Base-by-base conservation (phyloP, 2,888 invertebrate species). In the Sphaeridia pumilis region DNA sequence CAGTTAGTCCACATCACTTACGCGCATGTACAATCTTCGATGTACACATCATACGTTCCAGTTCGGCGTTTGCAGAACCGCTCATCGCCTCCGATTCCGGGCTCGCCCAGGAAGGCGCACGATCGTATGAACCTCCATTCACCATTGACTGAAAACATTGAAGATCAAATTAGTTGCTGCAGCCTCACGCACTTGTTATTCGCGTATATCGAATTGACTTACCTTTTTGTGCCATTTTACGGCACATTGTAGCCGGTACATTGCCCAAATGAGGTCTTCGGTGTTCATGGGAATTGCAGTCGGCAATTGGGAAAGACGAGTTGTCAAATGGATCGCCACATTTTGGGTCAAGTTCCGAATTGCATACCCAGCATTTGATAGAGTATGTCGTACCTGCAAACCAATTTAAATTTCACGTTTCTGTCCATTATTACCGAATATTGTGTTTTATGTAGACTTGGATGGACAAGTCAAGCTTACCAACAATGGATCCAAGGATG, bases 271-370 rank as follows among this genome's bases (percentile, higher is more conserved):
- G 76, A 3, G 66, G 67, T 31, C 58, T 58, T 35, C 56, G 57
- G 12, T 60, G 55, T 26, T 54, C 58, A 55, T 70, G 70, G 66
- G 81, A 78, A 47, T 73, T 76, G 65, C 87, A 87, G 68, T 90
- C 88, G 0, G 82, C 83, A 46, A 89, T 87, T 0, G 87, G 86
- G 54, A 88, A 80, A 0, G 89, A 85, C 27, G 79, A 79, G 68
- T 92, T 92, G 69, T 92, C 90, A 67, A 92, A 92, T 0, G 90
- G 90, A 73, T 92, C 90, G 0, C 83, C 82, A 68, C 92, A 92
- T 73, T 88, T 86, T 1, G 88, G 86, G 71, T 92, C 90, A 52
- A 79, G 81, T 67, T 84, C 86, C 0, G 89, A 90, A 59, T 88
- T 80, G 67, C 92, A 92, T 49, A 82, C 84, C 89, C 89, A 92